Percentiles rank a stretch among this genome's conserved stretches.
Evolutionary conservation across 2,888 invertebrate species (phyloP).

Genomic region (Agrotis exclamationis): DNA sequence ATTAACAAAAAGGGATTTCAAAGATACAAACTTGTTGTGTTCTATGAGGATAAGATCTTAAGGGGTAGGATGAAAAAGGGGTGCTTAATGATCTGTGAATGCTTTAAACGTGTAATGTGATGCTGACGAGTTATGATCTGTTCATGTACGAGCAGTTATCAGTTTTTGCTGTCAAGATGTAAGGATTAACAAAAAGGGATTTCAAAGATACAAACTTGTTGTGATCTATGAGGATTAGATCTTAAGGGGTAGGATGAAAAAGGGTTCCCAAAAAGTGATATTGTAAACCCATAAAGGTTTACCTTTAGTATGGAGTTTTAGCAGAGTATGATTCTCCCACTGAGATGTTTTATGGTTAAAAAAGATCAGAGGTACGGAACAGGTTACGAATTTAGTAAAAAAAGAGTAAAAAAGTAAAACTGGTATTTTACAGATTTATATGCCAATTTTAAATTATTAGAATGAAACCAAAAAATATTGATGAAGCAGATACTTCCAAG

Average conservation of each 20-base stretch:
- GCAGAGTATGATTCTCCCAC: conserved; percentile 7
- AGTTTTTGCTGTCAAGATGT: conserved; percentile 22
- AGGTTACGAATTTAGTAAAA: conserved; percentile 29
- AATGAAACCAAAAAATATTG: neutral
- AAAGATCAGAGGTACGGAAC: conserved; percentile 28
- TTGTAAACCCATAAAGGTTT: neutral
- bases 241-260: neutral
- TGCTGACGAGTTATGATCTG: conserved; percentile 27
- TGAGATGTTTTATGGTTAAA: conserved; percentile 8
- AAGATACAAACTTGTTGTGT: neutral
- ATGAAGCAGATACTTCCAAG: neutral
- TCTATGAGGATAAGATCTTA: neutral
- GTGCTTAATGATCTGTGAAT: conserved; percentile 56
- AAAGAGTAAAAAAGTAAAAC: conserved; percentile 26
- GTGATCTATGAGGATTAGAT: neutral
- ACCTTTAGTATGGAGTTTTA: neutral
- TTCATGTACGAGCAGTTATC: conserved; percentile 15
- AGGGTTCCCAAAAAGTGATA: conserved; percentile 10
- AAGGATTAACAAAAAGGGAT: conserved; percentile 17
- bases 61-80: conserved; percentile 3
- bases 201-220: neutral
- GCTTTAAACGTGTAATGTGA: conserved; percentile 40
- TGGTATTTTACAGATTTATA: conserved; percentile 9
- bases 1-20: conserved; percentile 11
- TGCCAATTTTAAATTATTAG: neutral